Evolutionary conservation across 2,113 vertebrate species (phyloP), one percentile per base, ranked within the genome.

Genomic region (Cichladusa arquata): DNA sequence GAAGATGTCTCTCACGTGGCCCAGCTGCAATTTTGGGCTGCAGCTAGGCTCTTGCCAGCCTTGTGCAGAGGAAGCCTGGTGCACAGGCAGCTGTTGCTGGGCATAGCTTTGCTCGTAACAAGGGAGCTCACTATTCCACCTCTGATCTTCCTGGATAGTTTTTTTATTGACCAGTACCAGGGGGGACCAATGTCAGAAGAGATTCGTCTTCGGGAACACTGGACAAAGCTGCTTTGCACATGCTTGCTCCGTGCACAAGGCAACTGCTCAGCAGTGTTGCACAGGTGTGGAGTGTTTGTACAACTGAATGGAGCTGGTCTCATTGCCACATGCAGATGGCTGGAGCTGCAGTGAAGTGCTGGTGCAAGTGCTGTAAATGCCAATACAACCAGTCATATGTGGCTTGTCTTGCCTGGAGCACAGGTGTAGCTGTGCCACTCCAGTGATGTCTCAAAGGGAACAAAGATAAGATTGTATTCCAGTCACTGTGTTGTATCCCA

Each of bases 141-240:
- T 73, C 28, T 23, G 20, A 86, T 40, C 42, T 81, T 47, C 72
- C 56, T 73, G 50, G 14, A 18, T 29, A 77, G 25, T 24, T 90
- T 91, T 88, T 77, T 33, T 28, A 58, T 65, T 86, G 36, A 66
- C 18, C 0, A 0, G 3, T 42, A 80, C 12, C 18, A 28, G 6
- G 8, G 9, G 16, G 16, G 24, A 81, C 16, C 36, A 53, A 24
- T 28, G n/a, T 28, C 71, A 81, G 56, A 81, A 67, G 12, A 44
- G 26, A 60, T 81, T 24, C 28, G 7, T 16, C 2, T 1, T 15
- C 60, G 45, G 6, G 33, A 80, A 11, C 0, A 0, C 38, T n/a
- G 19, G 42, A 65, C n/a, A 57, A 61, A 70, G 65, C 15, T 87
- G 56, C 53, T 72, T 71, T 81, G 50, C 25, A 45, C 42, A 7